These are phyloP conservation scores for Thalassoma bifasciatum DNA, from an alignment of 2,113 vertebrate genomes.

Conservation along the genomic window DNA sequence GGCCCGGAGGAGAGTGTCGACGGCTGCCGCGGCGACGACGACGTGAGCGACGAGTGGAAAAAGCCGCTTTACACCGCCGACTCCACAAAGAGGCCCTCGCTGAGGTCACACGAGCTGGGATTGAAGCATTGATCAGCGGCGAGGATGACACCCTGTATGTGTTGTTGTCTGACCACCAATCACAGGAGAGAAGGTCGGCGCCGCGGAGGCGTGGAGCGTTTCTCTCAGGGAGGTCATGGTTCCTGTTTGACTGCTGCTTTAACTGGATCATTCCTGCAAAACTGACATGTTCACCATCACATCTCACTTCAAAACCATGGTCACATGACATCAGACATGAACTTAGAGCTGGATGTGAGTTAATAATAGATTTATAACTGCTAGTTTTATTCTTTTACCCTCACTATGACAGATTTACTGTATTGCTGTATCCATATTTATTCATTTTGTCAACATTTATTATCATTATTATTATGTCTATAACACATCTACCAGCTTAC, in stretches of 20 bases:
- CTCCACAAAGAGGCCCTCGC: slow-evolving; percentile 19
- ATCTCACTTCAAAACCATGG: neutral
- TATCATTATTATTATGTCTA: too few species aligned
- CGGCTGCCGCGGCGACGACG: neutral
- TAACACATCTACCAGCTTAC: too few species aligned
- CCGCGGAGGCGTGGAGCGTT: slow-evolving; percentile 10
- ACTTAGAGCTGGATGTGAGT: too few species aligned
- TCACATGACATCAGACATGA: too few species aligned
- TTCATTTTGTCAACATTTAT: too few species aligned
- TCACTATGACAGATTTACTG: too few species aligned
- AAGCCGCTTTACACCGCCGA: slow-evolving; percentile 22
- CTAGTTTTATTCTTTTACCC: too few species aligned
- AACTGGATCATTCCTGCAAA: neutral
- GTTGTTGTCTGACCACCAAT: slow-evolving; percentile 40
- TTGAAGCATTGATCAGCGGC: slow-evolving; percentile 52
- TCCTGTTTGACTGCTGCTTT: slow-evolving; percentile 18
- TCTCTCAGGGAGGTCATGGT: slow-evolving; percentile 16
- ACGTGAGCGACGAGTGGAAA: slow-evolving; percentile 26
- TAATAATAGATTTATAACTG: too few species aligned
- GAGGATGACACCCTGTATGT: slow-evolving; percentile 15
- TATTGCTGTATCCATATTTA: too few species aligned
- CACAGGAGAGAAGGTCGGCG: slow-evolving; percentile 27
- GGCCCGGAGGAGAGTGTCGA: slow-evolving; percentile 20
- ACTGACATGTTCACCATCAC: neutral
- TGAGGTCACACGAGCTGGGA: slow-evolving; percentile 40